Conservation (phyloP, 30 jellyfish, hydroid and myxozoan species). For the Cassiopea xamachana region DNA sequence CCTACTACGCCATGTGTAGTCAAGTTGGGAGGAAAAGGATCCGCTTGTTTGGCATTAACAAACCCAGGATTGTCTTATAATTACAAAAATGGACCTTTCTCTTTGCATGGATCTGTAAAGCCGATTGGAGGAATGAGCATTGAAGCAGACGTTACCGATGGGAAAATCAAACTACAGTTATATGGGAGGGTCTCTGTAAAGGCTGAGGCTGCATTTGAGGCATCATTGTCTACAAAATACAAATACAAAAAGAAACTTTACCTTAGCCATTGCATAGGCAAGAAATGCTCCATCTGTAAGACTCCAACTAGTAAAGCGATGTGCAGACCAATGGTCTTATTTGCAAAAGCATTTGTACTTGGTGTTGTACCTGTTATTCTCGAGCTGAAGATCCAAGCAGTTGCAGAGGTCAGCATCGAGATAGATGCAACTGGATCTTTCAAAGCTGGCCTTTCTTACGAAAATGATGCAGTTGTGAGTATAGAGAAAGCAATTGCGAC, state of each 20-base stretch:
- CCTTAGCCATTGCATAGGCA: conserved; percentile 11
- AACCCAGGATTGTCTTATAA: not conserved
- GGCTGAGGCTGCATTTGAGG: not conserved
- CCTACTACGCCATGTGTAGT: conserved; percentile 4
- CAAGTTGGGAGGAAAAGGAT: conserved; percentile 26
- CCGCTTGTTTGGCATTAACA: conserved; percentile 23
- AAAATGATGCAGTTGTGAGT: not conserved
- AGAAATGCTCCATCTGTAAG: conserved; percentile 2
- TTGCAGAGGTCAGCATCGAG: not conserved
- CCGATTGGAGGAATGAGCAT: not conserved
- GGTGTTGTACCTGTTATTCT: conserved; percentile 27
- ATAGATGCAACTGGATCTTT: conserved; percentile 4
- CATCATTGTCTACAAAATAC: not conserved
- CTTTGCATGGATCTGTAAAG: not conserved
- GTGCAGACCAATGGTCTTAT: not conserved
- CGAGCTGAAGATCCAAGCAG: conserved; percentile 23
- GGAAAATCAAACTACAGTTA: not conserved
- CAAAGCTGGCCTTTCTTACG: conserved; percentile 19
- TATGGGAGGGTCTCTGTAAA: not conserved
- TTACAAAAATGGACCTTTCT: not conserved
- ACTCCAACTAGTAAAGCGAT: not conserved
- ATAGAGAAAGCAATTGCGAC: conserved; percentile 43
- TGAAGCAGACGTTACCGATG: not conserved
- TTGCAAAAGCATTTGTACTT: not conserved
- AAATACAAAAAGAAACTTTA: not conserved